phyloP scores from a whole-genome alignment of 2,888 invertebrate species.

The Orthosia incerta region DNA sequence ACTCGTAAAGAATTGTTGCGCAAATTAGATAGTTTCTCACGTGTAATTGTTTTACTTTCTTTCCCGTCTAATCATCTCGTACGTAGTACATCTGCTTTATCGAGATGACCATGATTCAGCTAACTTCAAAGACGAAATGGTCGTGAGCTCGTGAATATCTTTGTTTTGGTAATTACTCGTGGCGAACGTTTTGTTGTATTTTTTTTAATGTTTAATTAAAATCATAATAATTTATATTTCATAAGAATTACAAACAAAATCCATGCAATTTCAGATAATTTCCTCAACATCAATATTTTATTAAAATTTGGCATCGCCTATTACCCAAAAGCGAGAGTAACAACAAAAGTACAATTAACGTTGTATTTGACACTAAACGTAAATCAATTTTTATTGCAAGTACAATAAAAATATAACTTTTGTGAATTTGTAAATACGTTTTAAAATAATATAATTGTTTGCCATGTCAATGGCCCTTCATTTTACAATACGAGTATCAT shows the following conservation, averaged over 20 bases:
- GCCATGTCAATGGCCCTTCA: conserved; percentile 9
- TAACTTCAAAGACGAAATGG: conserved; percentile 31
- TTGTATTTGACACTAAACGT: neutral
- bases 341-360: neutral
- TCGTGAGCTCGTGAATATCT: conserved; percentile 25
- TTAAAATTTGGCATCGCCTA: neutral
- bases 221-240: conserved; percentile 13
- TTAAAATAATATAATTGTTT: conserved; percentile 5
- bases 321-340: neutral
- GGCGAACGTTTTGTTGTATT: conserved; percentile 8
- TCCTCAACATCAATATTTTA: neutral
- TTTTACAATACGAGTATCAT: conserved; percentile 30
- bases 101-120: conserved; percentile 54
- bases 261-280: neutral
- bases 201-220: too few species aligned
- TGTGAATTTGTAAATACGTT: neutral
- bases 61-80: conserved; percentile 61
- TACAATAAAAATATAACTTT: neutral
- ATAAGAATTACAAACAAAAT: neutral
- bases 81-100: conserved; percentile 40
- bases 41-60: conserved; percentile 71
- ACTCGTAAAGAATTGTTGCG: conserved; percentile 72
- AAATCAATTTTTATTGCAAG: neutral
- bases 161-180: conserved; percentile 16
- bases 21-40: conserved; percentile 76